Evolutionary conservation across 2,888 invertebrate species (phyloP).

Genomic region (Baronia brevicornis): DNA sequence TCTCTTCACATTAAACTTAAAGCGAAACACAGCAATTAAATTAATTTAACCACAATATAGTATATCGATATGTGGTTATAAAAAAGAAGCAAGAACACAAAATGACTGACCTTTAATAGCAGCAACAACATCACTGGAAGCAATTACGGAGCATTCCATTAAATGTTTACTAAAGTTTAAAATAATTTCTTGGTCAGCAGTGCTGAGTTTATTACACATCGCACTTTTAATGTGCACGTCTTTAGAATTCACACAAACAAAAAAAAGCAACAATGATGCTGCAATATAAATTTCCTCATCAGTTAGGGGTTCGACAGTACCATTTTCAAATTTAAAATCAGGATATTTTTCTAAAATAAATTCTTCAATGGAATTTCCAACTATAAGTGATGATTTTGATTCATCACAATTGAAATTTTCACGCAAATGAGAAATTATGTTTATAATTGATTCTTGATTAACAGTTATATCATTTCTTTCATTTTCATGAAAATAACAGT

Average conservation of each 20-base stretch:
- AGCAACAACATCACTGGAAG: conserved; percentile 50
- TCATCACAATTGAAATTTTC: conserved; percentile 57
- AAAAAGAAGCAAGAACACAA: background rate
- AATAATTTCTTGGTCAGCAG: conserved; percentile 71
- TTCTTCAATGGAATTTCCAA: conserved; percentile 52
- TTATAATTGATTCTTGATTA: conserved; percentile 41
- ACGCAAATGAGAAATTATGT: conserved; percentile 53
- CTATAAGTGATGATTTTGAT: conserved; percentile 54
- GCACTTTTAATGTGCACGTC: conserved; percentile 69
- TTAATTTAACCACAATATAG: too few relatives aligned
- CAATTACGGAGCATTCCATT: conserved; percentile 59
- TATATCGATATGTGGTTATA: too few relatives aligned
- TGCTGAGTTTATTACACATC: conserved; percentile 69
- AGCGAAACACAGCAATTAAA: too few relatives aligned
- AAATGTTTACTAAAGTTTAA: conserved; percentile 69
- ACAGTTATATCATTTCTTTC: conserved; percentile 32
- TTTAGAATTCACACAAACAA: conserved; percentile 71
- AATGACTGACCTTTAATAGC: conserved; percentile 53
- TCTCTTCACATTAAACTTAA: too few relatives aligned
- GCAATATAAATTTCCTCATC: conserved; percentile 54
- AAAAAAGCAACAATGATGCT: conserved; percentile 69
- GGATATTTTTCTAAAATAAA: conserved; percentile 69
- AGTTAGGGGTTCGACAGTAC: conserved; percentile 34
- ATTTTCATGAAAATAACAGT: conserved; percentile 56
- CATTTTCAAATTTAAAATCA: conserved; percentile 56